Evolutionary conservation across 2,888 invertebrate genomes (phyloP), one percentile per base, ranked within the genome.

Genomic region (Monoplex corrugatus): DNA sequence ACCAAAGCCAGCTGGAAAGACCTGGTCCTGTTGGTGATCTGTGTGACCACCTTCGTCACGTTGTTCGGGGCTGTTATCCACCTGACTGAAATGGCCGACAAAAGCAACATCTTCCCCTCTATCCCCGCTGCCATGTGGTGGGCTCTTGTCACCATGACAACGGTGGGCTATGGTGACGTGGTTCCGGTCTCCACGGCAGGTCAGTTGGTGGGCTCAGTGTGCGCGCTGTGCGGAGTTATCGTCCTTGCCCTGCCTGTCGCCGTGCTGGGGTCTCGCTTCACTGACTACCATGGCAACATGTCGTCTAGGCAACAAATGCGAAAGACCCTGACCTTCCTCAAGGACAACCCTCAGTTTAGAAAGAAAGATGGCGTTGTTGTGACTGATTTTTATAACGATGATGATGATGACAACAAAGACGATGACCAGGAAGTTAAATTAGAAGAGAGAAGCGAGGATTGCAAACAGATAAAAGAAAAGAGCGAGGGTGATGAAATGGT

Each of bases 201-300:
- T 6, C 82, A 63, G 43, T 10, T 89, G 8, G 57, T 89, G 2
- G 89, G 89, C 1, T 57, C 72, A 8, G 32, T 83, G 6, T 89
- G 89, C 68, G 86, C 89, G 16, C n/a, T 68, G 0, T 57, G 75
- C 72, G 89, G 89, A 1, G 85, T 89, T 43, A 45, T 78, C 50
- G 44, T 88, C 43, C 32, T 89, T 13, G 84, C 89, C 72, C 57
- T 89, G 63, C 87, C 89, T 0, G 57, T 89, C 13, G 87, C 89
- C 8, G 84, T 89, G 28, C 57, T 89, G 38, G 89, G 94, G 23
- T 94, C 93, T 87, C 94, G 94, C 87, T 95, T 95, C 88, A 92
- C 94, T 82, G 89, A 94, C 57, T 94, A 94, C 87, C 94, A 95
- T 89, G 92, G 92, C 40, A 93, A 94, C 75, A 91, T 72, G 72